Conservation (phyloP, 2,888 invertebrate genomes). For the Tridacna crocea region DNA sequence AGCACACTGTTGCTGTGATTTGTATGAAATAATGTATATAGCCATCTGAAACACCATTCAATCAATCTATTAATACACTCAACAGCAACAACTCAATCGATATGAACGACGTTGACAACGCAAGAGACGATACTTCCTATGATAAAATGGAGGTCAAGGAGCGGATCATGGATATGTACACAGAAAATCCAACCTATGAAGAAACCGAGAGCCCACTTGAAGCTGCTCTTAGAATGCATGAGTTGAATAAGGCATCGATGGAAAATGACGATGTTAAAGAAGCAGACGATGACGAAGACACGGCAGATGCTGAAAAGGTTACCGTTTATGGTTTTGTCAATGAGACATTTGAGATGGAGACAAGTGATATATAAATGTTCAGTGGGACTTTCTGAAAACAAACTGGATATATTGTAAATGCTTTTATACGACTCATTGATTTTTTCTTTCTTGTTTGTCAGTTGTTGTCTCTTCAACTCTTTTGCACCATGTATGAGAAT, state of each 20-base stretch:
- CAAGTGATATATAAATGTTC: constrained; percentile 11
- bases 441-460: no score
- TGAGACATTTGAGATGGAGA: constrained; percentile 16
- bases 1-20: no score
- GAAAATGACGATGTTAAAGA: not conserved
- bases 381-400: not conserved
- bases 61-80: no score
- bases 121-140: constrained; percentile 8
- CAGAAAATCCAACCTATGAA: constrained; percentile 23
- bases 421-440: no score
- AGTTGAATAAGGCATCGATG: constrained; percentile 23
- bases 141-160: constrained; percentile 39
- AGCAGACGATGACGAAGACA: not conserved
- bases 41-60: no score
- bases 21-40: no score
- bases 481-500: no score
- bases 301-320: not conserved
- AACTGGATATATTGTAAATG: no score
- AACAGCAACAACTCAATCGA: constrained; percentile 50
- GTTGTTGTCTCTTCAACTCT: no score
- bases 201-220: constrained; percentile 34
- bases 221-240: constrained; percentile 47
- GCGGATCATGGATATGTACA: constrained; percentile 48
- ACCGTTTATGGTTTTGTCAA: constrained; percentile 11
- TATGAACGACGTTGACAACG: constrained; percentile 35